These are phyloP conservation scores for Shargacucullia verbasci DNA, from an alignment of 2,888 invertebrate genomes.

Conservation along the genomic window DNA sequence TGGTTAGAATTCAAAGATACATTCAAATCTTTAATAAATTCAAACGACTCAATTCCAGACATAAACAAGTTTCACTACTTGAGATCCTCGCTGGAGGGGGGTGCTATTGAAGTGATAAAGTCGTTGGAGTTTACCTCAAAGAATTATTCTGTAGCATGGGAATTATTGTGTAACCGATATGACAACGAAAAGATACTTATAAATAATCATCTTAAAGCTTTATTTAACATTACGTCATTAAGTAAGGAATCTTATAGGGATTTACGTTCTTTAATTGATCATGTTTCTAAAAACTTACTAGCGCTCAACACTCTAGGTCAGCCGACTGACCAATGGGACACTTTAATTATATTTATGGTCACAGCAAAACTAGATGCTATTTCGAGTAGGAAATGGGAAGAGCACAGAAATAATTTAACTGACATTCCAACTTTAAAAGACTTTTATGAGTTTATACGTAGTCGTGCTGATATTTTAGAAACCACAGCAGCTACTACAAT, in stretches of 20 bases:
- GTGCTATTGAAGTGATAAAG: constrained; percentile 1
- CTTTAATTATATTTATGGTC: constrained; percentile 6
- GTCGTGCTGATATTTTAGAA: constrained; percentile 9
- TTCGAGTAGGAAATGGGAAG: constrained; percentile 4
- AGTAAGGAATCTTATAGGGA: not conserved
- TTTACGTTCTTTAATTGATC: constrained; percentile 1
- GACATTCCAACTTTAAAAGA: not conserved
- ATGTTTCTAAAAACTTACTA: constrained; percentile 4
- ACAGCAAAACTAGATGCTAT: constrained; percentile 1
- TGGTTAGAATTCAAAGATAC: too few relatives aligned
- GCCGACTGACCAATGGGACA: constrained; percentile 9
- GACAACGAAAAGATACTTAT: constrained; percentile 8
- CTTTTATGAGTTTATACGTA: constrained; percentile 1
- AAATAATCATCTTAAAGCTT: constrained; percentile 3
- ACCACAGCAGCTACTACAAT: too few relatives aligned
- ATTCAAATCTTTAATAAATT: too few relatives aligned
- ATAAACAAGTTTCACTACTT: too few relatives aligned
- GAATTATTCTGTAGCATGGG: constrained; percentile 6
- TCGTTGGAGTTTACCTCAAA: constrained; percentile 11
- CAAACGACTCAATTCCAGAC: too few relatives aligned
- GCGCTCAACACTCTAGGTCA: constrained; percentile 8
- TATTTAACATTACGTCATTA: not conserved
- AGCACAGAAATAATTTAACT: constrained; percentile 1
- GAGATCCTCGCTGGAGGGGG: constrained; percentile 1
- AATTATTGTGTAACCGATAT: constrained; percentile 5